phyloP scores from a whole-genome alignment of 2,888 invertebrate species.

The Diadegma fenestrale region DNA sequence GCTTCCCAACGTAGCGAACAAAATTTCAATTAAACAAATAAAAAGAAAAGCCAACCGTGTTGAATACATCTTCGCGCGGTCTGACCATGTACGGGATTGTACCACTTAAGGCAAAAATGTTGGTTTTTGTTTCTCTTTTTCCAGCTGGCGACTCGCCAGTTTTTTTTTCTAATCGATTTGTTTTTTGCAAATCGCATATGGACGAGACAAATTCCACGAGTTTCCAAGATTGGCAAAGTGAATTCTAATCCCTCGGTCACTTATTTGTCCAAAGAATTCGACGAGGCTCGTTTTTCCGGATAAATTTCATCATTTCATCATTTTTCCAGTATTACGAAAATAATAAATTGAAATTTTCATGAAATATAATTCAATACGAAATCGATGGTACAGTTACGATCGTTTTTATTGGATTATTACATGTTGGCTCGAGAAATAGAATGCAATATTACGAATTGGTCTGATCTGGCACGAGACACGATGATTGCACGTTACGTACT shows the following conservation, averaged over 20 bases:
- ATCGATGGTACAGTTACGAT: neutral
- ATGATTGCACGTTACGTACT: conserved; percentile 9
- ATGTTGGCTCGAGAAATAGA: conserved; percentile 15
- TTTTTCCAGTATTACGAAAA: neutral
- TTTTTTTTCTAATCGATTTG: neutral
- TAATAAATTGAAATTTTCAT: neutral
- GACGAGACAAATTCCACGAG: neutral
- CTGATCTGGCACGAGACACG: conserved; percentile 25
- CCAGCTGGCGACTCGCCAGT: neutral
- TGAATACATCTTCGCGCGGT: neutral
- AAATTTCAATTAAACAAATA: conserved; percentile 21
- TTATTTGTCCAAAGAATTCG: too few relatives aligned
- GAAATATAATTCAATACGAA: neutral
- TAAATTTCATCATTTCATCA: neutral
- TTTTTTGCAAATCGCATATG: neutral
- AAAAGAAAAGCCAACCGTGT: neutral
- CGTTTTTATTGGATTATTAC: conserved; percentile 25
- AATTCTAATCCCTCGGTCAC: neutral
- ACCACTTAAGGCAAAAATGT: conserved; percentile 36
- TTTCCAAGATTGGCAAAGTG: neutral
- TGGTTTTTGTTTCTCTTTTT: neutral
- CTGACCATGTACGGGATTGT: conserved; percentile 30
- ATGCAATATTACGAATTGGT: neutral
- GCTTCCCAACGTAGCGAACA: neutral
- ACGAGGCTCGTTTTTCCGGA: too few relatives aligned